Percentiles rank a stretch among this genome's conserved stretches.
Evolutionary conservation across 2,113 vertebrate species (phyloP).

Genomic region (Bubalus kerabau): DNA sequence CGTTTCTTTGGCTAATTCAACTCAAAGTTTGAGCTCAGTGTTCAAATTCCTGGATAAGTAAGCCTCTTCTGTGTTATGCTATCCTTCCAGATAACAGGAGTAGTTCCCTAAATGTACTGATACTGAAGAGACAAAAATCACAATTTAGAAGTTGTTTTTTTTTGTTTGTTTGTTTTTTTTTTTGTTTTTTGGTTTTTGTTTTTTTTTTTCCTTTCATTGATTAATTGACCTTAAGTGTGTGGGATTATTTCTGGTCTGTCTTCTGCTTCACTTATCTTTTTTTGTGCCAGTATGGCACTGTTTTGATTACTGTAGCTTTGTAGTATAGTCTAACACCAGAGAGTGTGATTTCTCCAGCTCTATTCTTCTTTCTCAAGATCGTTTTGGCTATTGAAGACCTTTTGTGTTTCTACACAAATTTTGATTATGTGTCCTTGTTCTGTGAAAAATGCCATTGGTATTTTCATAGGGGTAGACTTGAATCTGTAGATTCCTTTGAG

Average conservation of each 20-base stretch:
- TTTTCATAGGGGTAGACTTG: background rate
- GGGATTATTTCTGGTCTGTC: background rate
- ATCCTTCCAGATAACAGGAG: background rate
- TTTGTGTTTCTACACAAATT: background rate
- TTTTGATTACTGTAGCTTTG: background rate
- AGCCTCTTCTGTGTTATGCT: background rate
- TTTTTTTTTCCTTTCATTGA: background rate
- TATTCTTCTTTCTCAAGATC: background rate
- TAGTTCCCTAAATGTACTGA: background rate
- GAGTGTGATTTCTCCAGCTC: background rate
- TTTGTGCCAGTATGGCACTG: background rate
- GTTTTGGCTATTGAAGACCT: background rate
- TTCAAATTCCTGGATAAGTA: background rate
- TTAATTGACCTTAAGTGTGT: background rate
- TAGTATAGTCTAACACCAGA: background rate
- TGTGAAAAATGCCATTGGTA: background rate
- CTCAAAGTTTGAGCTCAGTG: no score
- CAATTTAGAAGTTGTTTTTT: background rate
- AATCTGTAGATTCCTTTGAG: background rate
- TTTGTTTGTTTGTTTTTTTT: background rate
- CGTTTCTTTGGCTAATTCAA: background rate
- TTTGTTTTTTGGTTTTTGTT: accelerated
- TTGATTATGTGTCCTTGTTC: background rate
- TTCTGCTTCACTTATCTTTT: background rate
- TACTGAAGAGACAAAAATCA: background rate